Conservation (phyloP, 2,888 invertebrate genomes). For the Tigriopus californicus region DNA sequence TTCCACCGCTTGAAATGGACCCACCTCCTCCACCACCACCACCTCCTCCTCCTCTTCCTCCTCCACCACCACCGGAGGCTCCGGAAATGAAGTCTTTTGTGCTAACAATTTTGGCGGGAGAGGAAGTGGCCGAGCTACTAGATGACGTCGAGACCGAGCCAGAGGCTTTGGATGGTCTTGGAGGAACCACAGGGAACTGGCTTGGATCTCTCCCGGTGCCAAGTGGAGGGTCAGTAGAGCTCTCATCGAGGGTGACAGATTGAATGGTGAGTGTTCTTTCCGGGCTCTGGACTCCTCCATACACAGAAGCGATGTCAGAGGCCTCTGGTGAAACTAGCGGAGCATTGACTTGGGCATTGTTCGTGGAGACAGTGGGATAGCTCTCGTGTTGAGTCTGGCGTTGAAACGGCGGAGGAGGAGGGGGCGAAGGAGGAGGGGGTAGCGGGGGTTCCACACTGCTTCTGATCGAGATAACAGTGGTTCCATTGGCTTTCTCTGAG, state of each 20-base stretch:
- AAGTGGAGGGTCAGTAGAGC: not conserved
- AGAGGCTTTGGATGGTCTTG: conserved; percentile 6
- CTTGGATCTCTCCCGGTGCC: not conserved
- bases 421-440: not conserved
- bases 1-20: not conserved
- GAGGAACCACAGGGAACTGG: not conserved
- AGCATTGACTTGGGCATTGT: not conserved
- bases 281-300: not conserved
- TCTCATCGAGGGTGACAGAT: not conserved
- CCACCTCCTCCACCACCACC: not conserved
- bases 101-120: not conserved
- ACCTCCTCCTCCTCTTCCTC: not conserved
- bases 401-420: not conserved
- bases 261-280: not conserved
- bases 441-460: not conserved
- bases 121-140: not conserved
- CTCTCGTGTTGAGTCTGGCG: too few species aligned
- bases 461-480: not conserved
- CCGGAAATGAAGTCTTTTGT: not conserved
- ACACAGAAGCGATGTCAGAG: not conserved
- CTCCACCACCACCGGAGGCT: not conserved
- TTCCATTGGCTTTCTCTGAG: not conserved
- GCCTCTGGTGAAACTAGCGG: conserved; percentile 3
- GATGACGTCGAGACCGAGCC: not conserved
- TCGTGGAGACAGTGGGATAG: too few species aligned